Conservation (phyloP, 2,888 invertebrate species). For the Polydrusus cervinus region DNA sequence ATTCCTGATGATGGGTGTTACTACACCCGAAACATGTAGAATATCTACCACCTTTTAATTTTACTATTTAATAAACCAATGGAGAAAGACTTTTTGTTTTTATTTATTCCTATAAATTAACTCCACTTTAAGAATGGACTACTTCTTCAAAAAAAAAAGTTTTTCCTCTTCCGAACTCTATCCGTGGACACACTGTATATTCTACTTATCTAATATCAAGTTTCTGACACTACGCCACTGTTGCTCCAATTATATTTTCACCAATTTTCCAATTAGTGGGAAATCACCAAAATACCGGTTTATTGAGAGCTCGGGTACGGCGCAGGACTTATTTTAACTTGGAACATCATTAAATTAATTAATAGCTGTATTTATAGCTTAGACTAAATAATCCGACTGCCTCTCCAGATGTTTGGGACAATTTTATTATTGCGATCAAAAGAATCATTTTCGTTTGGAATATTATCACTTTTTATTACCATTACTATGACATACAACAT, state of each 20-base stretch:
- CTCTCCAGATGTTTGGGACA: conserved; percentile 65
- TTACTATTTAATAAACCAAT: too few relatives aligned
- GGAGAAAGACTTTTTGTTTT: too few relatives aligned
- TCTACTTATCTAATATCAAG: too few relatives aligned
- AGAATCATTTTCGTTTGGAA: conserved; percentile 58
- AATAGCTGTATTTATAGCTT: conserved; percentile 69
- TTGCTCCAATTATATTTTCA: conserved; percentile 5
- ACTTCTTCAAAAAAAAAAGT: too few relatives aligned
- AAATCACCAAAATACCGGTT: conserved; percentile 40
- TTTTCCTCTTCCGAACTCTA: too few relatives aligned
- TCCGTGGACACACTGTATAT: too few relatives aligned
- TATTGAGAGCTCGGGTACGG: conserved; percentile 23
- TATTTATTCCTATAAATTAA: too few relatives aligned
- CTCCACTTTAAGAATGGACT: too few relatives aligned
- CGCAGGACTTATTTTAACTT: conserved; percentile 60
- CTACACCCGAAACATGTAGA: too few relatives aligned
- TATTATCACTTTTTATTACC: background rate
- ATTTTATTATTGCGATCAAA: conserved; percentile 58
- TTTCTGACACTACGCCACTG: background rate
- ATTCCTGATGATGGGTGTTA: too few relatives aligned
- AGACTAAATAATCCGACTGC: conserved; percentile 66
- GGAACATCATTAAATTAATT: conserved; percentile 69
- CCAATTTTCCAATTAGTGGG: conserved; percentile 30
- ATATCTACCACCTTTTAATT: too few relatives aligned
- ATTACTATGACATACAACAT: background rate